These are phyloP conservation scores for Silvanus unidentatus DNA, from an alignment of 2,888 invertebrate genomes.

Conservation along the genomic window DNA sequence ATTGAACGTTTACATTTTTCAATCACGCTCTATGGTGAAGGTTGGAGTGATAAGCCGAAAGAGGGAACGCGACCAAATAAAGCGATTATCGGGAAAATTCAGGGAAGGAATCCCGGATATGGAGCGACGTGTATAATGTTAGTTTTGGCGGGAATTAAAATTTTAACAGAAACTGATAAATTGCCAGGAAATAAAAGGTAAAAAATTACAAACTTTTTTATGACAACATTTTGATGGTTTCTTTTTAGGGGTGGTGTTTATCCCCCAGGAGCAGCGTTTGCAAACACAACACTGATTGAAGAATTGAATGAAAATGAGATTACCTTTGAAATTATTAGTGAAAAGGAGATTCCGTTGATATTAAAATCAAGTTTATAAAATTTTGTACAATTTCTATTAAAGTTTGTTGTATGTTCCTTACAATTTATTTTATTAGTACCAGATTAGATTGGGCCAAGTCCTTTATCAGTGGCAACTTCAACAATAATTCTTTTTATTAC, in stretches of 20 bases:
- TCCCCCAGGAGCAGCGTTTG: slow-evolving; percentile 81
- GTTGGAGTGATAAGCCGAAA: too few relatives aligned
- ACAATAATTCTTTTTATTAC: too few relatives aligned
- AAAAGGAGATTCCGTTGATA: slow-evolving; percentile 17
- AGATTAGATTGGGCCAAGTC: too few relatives aligned
- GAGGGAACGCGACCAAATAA: too few relatives aligned
- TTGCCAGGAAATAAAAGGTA: slow-evolving; percentile 53
- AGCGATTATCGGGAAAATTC: slow-evolving; percentile 60
- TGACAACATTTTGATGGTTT: not conserved
- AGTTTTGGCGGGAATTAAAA: slow-evolving; percentile 65
- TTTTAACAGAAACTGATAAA: slow-evolving; percentile 68
- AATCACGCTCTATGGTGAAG: slow-evolving; percentile 68
- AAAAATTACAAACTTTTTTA: not conserved
- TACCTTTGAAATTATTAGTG: slow-evolving; percentile 58
- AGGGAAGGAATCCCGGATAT: slow-evolving; percentile 72
- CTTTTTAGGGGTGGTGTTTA: slow-evolving; percentile 53
- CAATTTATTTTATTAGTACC: too few relatives aligned
- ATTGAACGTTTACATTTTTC: slow-evolving; percentile 59
- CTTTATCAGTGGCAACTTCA: too few relatives aligned
- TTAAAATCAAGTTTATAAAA: too few relatives aligned
- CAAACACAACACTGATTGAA: slow-evolving; percentile 69
- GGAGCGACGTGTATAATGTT: slow-evolving; percentile 71
- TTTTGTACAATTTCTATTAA: too few relatives aligned
- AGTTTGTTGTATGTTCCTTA: too few relatives aligned
- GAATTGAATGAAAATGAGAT: slow-evolving; percentile 66